These are phyloP conservation scores for Nautilus pompilius DNA, from an alignment of 1,140 invertebrate genomes.

Conservation along the genomic window DNA sequence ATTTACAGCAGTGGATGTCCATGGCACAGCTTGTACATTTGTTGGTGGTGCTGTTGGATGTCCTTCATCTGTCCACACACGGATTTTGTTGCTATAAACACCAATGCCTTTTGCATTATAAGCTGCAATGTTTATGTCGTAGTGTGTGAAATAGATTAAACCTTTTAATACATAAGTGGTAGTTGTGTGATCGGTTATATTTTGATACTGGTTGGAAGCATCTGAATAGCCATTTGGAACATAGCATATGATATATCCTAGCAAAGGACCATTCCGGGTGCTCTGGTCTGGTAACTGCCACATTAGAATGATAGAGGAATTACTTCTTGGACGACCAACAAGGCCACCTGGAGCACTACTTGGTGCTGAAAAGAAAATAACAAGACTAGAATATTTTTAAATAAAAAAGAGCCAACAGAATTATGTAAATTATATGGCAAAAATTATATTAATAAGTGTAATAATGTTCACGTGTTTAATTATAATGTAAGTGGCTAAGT, in stretches of 20 bases:
- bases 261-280: conserved; percentile 89
- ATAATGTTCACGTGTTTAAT: too few species aligned
- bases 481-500: too few species aligned
- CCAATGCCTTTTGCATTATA: conserved; percentile 97
- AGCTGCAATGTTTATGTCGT: conserved; percentile 94
- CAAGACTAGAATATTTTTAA: too few species aligned
- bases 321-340: conserved; percentile 31
- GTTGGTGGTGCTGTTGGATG: conserved; percentile 89
- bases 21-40: conserved; percentile 70
- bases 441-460: too few species aligned
- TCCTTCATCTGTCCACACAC: conserved; percentile 93
- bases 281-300: conserved; percentile 94
- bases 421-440: too few species aligned
- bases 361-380: conserved; percentile 36
- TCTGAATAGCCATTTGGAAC: conserved; percentile 86
- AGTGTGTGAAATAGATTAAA: conserved; percentile 67
- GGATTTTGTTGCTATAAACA: conserved; percentile 79
- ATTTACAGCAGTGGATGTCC: conserved; percentile 75
- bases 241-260: conserved; percentile 91
- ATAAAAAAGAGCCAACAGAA: too few species aligned
- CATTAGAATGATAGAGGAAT: conserved; percentile 91
- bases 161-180: conserved; percentile 25
- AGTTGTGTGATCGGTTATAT: conserved; percentile 68
- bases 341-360: conserved; percentile 43
- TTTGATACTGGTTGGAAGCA: conserved; percentile 65